These are phyloP conservation scores for Drosophila histrio DNA, from an alignment of 2,888 invertebrate genomes.

Conservation along the genomic window DNA sequence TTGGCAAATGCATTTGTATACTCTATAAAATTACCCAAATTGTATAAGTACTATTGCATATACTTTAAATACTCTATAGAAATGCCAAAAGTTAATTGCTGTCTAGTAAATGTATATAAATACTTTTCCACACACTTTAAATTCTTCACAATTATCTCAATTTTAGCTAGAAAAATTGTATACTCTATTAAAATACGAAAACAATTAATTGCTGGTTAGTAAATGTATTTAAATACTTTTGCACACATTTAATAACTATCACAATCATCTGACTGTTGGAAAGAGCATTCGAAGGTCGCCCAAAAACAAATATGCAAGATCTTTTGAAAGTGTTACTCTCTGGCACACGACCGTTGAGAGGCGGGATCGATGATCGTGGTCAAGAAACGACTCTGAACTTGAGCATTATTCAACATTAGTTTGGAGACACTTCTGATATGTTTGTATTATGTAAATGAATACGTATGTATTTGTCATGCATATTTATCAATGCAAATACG, in stretches of 20 bases:
- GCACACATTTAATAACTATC: no score
- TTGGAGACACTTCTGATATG: not conserved
- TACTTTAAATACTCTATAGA: not conserved
- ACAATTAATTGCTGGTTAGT: not conserved
- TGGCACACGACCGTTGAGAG: slow-evolving; percentile 24
- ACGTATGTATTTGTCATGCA: slow-evolving; percentile 14
- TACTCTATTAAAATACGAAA: no score
- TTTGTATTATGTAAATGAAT: slow-evolving; percentile 20
- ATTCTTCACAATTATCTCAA: no score
- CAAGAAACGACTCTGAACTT: slow-evolving; percentile 62
- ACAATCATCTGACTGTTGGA: no score
- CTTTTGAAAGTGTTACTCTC: slow-evolving; percentile 12
- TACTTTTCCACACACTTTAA: no score
- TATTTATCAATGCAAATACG: slow-evolving; percentile 53
- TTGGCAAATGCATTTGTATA: no score
- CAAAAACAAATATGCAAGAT: not conserved
- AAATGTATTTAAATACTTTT: no score
- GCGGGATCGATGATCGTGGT: slow-evolving; percentile 29
- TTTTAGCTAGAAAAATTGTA: no score
- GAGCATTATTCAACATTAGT: slow-evolving; percentile 30
- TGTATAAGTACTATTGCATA: no score
- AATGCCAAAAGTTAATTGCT: not conserved
- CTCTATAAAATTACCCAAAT: no score
- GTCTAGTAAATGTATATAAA: not conserved
- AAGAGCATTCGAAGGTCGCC: not conserved